Conservation (phyloP, 2,888 invertebrate species). For the Perithous albicinctus region DNA sequence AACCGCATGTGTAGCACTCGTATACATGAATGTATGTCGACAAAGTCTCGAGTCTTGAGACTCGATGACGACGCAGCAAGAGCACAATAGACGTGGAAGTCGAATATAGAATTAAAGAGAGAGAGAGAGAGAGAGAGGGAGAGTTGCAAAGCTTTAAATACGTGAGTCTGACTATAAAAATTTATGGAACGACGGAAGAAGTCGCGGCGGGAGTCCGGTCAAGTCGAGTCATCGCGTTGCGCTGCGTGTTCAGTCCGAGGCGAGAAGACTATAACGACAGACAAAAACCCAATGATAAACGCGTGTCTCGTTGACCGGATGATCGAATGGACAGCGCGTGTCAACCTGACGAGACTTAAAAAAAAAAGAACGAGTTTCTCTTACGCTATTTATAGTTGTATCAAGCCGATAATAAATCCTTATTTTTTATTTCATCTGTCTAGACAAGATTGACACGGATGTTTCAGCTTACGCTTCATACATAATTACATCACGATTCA, state of each 20-base stretch:
- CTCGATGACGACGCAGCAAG: slow-evolving; percentile 4
- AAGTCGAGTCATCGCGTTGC: slow-evolving; percentile 50
- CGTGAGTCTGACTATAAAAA: slow-evolving; percentile 19
- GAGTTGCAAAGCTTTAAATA: not conserved
- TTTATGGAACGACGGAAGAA: slow-evolving; percentile 40
- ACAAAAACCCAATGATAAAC: slow-evolving; percentile 37
- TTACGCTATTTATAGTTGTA: not conserved
- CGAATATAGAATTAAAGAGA: not conserved
- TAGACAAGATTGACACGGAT: not conserved
- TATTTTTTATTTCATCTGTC: not conserved
- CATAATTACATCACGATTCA: too few species aligned
- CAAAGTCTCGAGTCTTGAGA: slow-evolving; percentile 1
- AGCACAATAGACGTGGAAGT: not conserved
- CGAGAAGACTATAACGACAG: slow-evolving; percentile 22
- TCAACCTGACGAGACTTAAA: slow-evolving; percentile 6
- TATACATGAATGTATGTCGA: not conserved
- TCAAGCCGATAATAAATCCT: not conserved
- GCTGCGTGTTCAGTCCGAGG: slow-evolving; percentile 11
- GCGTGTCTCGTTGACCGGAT: slow-evolving; percentile 59
- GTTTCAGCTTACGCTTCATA: not conserved
- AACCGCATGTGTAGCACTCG: not conserved
- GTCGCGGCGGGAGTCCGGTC: slow-evolving; percentile 40
- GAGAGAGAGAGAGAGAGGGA: not conserved
- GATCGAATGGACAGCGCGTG: slow-evolving; percentile 50
- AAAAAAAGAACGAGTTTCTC: not conserved